Evolutionary conservation across 1,140 invertebrate genomes (phyloP), one percentile per base, ranked within the genome.

Genomic region (Philotrypesis tridentata): DNA sequence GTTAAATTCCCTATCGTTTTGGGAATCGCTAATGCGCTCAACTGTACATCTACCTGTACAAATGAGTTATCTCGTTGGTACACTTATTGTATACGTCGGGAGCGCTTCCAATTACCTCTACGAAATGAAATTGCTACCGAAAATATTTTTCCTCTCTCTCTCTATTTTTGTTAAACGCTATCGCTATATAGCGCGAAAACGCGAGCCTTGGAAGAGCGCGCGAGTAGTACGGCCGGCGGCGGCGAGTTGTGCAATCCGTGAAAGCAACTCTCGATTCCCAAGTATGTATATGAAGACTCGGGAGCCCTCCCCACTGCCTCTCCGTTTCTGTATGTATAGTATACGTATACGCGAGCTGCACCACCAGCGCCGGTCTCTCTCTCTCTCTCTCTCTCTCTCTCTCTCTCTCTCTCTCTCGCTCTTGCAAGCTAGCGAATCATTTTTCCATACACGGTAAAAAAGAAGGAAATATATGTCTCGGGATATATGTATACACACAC

Each of bases 221-320:
- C 80, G 61, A 80, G 83, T 80, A 82, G 82, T 80, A 82, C 74
- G 76, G 73, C 55, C 68, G 65, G 23, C 33, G 12, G 65, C 72
- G 73, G 31, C 21, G 23, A 33, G 77, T 89, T 89, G 86, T 84
- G 86, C 85, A 89, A 89, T 86, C 79, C 85, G 88, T 87, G 87
- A 89, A 89, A 88, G 88, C 86, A 77, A 83, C 86, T 86, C 87
- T 87, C 85, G 79, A 84, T 81, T 86, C 84, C 65, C 74, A 82
- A 82, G 80, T 82, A 82, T 72, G 68, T 75, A 75, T 79, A 74
- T 70, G 80, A 79, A 85, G 77, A 80, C 73, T 31, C 27, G 55
- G 25, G 48, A 21, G 33, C 12, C 12, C 37, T 23, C 33, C 33
- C 33, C 78, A 67, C 63, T 27, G 31, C 67, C 5, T 17, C 67